Evolutionary conservation across 1,140 invertebrate species (phyloP).

Genomic region (Panonychus citri): DNA sequence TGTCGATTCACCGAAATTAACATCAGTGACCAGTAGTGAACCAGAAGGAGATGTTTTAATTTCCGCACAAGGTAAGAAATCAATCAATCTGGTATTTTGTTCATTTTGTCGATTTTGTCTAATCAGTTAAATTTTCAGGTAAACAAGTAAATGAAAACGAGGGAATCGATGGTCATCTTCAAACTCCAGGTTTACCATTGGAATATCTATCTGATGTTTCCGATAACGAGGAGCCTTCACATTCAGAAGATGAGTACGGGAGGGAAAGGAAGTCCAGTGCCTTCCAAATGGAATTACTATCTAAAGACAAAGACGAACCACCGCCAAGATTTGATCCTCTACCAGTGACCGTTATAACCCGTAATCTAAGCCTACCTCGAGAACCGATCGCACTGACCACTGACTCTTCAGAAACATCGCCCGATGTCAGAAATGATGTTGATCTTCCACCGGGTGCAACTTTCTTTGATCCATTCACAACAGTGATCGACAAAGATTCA

Average conservation of each 20-base stretch:
- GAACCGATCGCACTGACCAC: neutral
- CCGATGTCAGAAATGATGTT: neutral
- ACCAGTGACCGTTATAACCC: neutral
- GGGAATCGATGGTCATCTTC: no score
- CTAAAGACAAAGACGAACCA: neutral
- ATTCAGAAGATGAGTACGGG: neutral
- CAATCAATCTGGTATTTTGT: neutral
- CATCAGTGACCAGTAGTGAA: neutral
- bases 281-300: constrained; percentile 5
- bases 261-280: constrained; percentile 1
- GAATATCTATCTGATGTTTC: constrained; percentile 2
- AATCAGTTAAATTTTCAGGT: no score
- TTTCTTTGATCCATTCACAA: constrained; percentile 9
- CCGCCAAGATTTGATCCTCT: neutral
- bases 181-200: no score
- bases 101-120: no score
- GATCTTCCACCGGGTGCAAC: neutral
- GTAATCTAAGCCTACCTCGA: neutral
- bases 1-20: neutral
- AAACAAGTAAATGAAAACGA: no score
- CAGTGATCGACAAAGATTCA: constrained; percentile 4
- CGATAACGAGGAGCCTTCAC: neutral
- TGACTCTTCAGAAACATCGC: neutral
- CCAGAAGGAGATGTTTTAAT: no score
- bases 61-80: neutral